Conservation (phyloP, 2,888 invertebrate species). For the Automeris io region DNA sequence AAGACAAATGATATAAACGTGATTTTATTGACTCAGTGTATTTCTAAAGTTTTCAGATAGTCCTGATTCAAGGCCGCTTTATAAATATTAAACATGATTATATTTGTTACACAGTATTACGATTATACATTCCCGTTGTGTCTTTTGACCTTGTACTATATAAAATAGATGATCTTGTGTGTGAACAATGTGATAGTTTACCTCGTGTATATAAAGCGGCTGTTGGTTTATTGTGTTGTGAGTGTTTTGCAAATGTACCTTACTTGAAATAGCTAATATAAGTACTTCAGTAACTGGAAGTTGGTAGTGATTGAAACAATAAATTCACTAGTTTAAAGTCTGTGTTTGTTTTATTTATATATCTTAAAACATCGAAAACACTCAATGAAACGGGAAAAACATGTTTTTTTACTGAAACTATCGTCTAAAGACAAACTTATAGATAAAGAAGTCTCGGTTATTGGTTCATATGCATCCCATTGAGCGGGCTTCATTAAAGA, state of each 20-base stretch:
- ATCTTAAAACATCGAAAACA: conserved; percentile 52
- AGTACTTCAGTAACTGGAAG: conserved; percentile 71
- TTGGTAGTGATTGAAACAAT: conserved; percentile 73
- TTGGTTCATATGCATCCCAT: conserved; percentile 36
- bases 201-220: conserved; percentile 41
- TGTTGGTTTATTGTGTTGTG: conserved; percentile 44
- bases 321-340: conserved; percentile 64
- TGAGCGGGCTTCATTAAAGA: conserved; percentile 36
- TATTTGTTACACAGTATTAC: conserved; percentile 7
- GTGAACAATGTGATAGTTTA: conserved; percentile 49
- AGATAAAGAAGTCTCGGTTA: conserved; percentile 32
- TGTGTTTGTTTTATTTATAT: conserved; percentile 43
- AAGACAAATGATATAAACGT: no score
- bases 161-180: conserved; percentile 25
- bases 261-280: conserved; percentile 48
- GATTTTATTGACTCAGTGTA: no score
- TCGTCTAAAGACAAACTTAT: conserved; percentile 38
- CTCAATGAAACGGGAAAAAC: conserved; percentile 36
- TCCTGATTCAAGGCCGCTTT: not conserved
- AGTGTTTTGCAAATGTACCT: conserved; percentile 48
- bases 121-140: conserved; percentile 50
- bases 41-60: no score
- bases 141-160: conserved; percentile 25
- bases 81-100: not conserved
- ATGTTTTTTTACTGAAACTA: conserved; percentile 25